These are phyloP conservation scores for Microdon myrmicae DNA, from an alignment of 2,888 invertebrate species.

Conservation along the genomic window DNA sequence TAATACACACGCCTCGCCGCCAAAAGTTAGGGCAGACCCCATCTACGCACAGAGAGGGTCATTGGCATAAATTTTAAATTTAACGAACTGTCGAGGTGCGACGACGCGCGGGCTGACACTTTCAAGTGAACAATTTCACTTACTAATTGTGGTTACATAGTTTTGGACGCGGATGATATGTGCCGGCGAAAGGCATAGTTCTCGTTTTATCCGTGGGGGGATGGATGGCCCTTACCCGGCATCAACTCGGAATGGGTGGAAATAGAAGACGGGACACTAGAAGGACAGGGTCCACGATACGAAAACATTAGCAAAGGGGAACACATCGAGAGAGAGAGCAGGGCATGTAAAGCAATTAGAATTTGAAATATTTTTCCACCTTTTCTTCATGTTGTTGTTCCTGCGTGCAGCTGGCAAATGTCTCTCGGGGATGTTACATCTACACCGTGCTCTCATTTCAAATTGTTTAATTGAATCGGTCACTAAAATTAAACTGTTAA, in stretches of 20 bases:
- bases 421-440: constrained; percentile 35
- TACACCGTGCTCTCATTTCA: constrained; percentile 38
- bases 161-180: constrained; percentile 35
- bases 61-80: constrained; percentile 57
- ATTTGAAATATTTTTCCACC: constrained; percentile 23
- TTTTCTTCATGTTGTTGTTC: neutral
- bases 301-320: too few relatives aligned
- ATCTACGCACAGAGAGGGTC: constrained; percentile 52
- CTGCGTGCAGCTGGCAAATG: constrained; percentile 18
- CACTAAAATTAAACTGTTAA: constrained; percentile 44
- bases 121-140: constrained; percentile 39
- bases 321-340: too few relatives aligned
- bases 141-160: constrained; percentile 47
- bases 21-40: constrained; percentile 8
- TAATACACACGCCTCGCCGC: neutral
- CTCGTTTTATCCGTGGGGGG: too few relatives aligned
- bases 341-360: constrained; percentile 31
- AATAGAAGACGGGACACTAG: too few relatives aligned
- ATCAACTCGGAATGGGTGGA: too few relatives aligned
- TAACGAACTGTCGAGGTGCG: constrained; percentile 46
- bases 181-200: constrained; percentile 28
- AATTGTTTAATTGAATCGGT: constrained; percentile 45
- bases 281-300: too few relatives aligned
- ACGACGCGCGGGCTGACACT: constrained; percentile 16
- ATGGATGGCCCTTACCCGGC: too few relatives aligned